A percentile compares a stretch with the other conserved stretches of the same genome.
phyloP scores from a whole-genome alignment of 2,888 invertebrate genomes.

The Dolichopus griseipennis region DNA sequence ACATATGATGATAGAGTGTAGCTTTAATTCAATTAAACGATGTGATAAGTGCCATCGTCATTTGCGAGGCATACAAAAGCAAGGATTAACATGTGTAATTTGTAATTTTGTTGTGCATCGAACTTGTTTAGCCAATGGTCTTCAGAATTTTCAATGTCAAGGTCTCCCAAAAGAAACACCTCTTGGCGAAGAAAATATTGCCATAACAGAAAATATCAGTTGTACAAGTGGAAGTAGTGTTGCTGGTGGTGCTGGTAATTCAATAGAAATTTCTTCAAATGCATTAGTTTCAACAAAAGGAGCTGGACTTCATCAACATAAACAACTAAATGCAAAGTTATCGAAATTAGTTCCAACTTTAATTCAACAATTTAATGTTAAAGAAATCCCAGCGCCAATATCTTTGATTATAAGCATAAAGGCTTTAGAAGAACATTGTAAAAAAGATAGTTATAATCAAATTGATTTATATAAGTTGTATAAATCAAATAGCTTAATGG shows the following conservation, averaged over 20 bases:
- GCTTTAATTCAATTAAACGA: constrained; percentile 57
- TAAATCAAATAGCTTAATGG: constrained; percentile 45
- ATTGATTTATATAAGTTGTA: constrained; percentile 61
- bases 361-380: constrained; percentile 52
- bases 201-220: background rate
- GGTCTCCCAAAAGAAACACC: constrained; percentile 26
- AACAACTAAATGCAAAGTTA: constrained; percentile 13
- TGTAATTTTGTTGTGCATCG: constrained; percentile 64
- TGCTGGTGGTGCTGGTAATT: background rate
- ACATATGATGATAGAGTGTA: constrained; percentile 52
- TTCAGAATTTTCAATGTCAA: constrained; percentile 43
- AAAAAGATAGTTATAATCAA: constrained; percentile 26
- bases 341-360: constrained; percentile 55
- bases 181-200: background rate
- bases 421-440: constrained; percentile 53
- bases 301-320: constrained; percentile 9
- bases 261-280: background rate
- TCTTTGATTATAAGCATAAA: constrained; percentile 52
- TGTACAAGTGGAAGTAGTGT: background rate
- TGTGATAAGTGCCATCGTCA: constrained; percentile 67
- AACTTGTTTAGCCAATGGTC: constrained; percentile 57
- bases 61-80: constrained; percentile 58
- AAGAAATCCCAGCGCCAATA: constrained; percentile 50
- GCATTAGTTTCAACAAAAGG: background rate
- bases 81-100: constrained; percentile 62